A percentile compares a stretch with the other conserved stretches of the same genome.
Conservation (phyloP, 2,113 vertebrate species). For the Uropsilus gracilis region DNA sequence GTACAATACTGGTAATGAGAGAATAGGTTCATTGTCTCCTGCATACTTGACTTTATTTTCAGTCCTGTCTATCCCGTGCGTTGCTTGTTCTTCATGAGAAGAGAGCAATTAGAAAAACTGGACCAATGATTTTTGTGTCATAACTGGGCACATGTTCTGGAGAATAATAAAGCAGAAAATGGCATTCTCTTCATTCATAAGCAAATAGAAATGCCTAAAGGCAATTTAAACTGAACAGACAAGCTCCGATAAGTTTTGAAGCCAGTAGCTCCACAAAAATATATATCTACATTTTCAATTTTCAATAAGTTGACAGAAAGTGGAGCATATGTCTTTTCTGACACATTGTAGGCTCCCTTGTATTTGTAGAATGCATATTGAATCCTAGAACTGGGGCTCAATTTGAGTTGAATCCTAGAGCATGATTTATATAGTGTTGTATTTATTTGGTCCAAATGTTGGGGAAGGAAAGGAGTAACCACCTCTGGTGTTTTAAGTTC, state of each 20-base stretch:
- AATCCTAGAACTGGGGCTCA: conserved; percentile 7
- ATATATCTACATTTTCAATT: conserved; percentile 49
- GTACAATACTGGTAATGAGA: background rate
- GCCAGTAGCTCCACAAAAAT: conserved; percentile 39
- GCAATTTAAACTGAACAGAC: conserved; percentile 52
- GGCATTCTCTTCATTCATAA: conserved; percentile 43
- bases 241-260: conserved; percentile 39
- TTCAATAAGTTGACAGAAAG: conserved; percentile 57
- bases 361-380: background rate
- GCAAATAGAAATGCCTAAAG: conserved; percentile 51
- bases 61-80: background rate
- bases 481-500: background rate
- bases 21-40: background rate
- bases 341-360: conserved; percentile 39
- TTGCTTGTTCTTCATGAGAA: background rate
- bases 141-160: background rate
- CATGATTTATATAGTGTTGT: conserved; percentile 4
- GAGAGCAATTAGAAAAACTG: conserved; percentile 7
- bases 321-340: conserved; percentile 41
- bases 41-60: background rate
- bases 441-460: conserved; percentile 13
- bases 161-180: conserved; percentile 43
- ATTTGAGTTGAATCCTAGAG: background rate
- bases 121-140: background rate
- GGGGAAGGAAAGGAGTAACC: background rate